Conservation (phyloP, 2,888 invertebrate genomes). For the Pyrgus malvae region DNA sequence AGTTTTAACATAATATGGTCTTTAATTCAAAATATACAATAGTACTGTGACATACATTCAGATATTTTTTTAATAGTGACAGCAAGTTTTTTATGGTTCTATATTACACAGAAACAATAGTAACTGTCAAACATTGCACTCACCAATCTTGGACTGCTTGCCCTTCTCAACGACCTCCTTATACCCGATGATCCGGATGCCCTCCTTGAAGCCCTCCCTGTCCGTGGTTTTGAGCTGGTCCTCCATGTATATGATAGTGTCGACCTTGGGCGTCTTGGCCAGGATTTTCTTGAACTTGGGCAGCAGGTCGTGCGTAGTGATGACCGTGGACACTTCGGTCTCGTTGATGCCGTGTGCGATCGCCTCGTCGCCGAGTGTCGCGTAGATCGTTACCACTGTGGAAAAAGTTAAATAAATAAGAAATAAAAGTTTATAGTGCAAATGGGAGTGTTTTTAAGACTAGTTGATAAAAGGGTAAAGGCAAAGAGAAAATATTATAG, state of each 20-base stretch:
- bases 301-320: conserved; percentile 95
- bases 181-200: conserved; percentile 88
- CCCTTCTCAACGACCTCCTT: conserved; percentile 79
- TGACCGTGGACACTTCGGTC: conserved; percentile 95
- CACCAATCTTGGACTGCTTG: conserved; percentile 59
- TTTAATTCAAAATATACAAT: too few relatives aligned
- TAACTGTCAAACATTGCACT: conserved; percentile 32
- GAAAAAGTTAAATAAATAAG: conserved; percentile 54
- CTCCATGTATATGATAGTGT: conserved; percentile 92
- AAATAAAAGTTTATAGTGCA: too few relatives aligned
- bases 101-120: neutral
- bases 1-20: too few relatives aligned
- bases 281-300: conserved; percentile 93
- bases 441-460: too few relatives aligned
- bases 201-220: conserved; percentile 85
- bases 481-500: too few relatives aligned
- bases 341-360: conserved; percentile 98
- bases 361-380: conserved; percentile 98
- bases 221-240: conserved; percentile 90
- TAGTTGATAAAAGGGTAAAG: too few relatives aligned
- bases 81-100: neutral
- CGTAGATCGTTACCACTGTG: conserved; percentile 96
- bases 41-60: too few relatives aligned
- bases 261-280: conserved; percentile 86
- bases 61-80: too few relatives aligned